A percentile compares a stretch with the other conserved stretches of the same genome.
phyloP scores from a whole-genome alignment of 1,140 invertebrate species.

The Bombus affinis region DNA sequence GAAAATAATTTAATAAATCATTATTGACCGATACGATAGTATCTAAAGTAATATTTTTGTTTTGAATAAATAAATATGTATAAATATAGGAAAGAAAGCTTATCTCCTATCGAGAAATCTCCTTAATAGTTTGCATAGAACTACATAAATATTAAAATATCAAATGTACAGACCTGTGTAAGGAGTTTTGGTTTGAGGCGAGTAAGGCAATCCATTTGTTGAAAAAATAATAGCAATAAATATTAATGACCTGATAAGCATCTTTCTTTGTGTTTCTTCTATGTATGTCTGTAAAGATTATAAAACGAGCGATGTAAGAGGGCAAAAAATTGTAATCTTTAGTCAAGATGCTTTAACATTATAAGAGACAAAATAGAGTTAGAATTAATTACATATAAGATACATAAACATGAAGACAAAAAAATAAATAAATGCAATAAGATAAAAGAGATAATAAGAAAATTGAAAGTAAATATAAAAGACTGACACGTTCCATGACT shows the following conservation, averaged over 20 bases:
- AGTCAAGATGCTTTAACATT: not conserved
- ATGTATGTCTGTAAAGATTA: not conserved
- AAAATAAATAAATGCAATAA: not conserved
- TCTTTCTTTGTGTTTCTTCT: not conserved
- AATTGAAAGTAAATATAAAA: not conserved
- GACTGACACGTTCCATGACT: not conserved
- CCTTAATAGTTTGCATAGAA: too few relatives aligned
- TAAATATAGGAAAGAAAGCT: not conserved
- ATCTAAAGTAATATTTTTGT: not conserved
- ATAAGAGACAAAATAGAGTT: not conserved
- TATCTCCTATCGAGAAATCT: too few relatives aligned
- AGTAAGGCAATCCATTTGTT: conserved; percentile 21
- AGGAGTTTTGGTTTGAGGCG: not conserved
- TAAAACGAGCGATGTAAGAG: not conserved
- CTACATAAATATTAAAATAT: conserved; percentile 3
- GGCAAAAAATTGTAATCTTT: not conserved
- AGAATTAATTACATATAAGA: not conserved
- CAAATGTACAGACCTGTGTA: conserved; percentile 29
- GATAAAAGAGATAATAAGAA: not conserved
- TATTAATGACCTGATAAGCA: conserved; percentile 28
- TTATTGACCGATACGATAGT: too few relatives aligned
- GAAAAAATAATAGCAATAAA: not conserved
- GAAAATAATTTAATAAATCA: too few relatives aligned
- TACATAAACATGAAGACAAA: not conserved
- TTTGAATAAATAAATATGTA: not conserved